Evolutionary conservation across 2,888 invertebrate genomes (phyloP).

Genomic region (Microplitis manilae): DNA sequence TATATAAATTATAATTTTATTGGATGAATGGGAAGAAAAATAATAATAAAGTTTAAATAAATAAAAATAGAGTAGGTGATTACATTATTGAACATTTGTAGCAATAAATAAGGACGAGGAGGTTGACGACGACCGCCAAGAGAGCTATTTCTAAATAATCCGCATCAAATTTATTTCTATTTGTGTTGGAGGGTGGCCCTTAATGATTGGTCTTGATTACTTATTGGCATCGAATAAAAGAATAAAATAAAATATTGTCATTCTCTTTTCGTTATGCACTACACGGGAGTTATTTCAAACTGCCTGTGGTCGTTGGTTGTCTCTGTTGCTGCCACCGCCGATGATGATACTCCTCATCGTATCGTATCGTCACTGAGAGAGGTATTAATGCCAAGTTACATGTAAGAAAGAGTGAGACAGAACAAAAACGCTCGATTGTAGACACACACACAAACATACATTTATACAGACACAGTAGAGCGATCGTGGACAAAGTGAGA

Average conservation of each 20-base stretch:
- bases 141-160: constrained; percentile 57
- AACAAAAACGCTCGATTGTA: constrained; percentile 34
- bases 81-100: constrained; percentile 7
- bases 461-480: background rate
- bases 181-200: constrained; percentile 61
- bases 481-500: constrained; percentile 67
- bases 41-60: background rate
- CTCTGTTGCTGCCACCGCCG: constrained; percentile 15
- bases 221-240: constrained; percentile 14
- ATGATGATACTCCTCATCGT: constrained; percentile 8
- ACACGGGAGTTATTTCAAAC: constrained; percentile 51
- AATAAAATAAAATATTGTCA: constrained; percentile 28
- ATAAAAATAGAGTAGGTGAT: background rate
- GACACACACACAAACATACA: background rate
- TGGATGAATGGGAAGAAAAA: too few species aligned
- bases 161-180: constrained; percentile 65
- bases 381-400: constrained; percentile 17
- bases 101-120: background rate
- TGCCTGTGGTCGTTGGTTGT: constrained; percentile 31
- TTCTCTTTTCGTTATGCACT: constrained; percentile 23
- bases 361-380: background rate
- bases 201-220: constrained; percentile 49
- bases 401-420: background rate
- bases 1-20: too few species aligned
- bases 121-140: constrained; percentile 38